Evolutionary conservation across 1,140 invertebrate genomes (phyloP).

Genomic region (Drosophila melanica): DNA sequence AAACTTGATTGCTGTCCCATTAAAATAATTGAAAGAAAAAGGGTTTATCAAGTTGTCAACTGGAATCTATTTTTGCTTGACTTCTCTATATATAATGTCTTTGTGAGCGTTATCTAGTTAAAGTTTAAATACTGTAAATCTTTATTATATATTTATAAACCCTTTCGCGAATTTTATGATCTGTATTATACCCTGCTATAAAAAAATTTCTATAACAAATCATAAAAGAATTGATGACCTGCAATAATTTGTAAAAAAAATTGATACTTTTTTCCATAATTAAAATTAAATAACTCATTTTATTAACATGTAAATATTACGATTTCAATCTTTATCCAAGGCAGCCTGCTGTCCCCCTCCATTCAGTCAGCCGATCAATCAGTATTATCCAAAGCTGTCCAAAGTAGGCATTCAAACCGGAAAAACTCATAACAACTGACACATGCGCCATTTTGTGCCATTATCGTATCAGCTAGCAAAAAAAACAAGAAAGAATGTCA

Average conservation of each 20-base stretch:
- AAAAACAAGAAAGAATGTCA: conserved; percentile 7
- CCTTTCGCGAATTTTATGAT: too few relatives aligned
- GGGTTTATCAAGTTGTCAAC: not conserved
- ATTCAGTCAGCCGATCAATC: conserved; percentile 27
- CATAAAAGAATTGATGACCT: too few relatives aligned
- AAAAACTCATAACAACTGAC: conserved; percentile 34
- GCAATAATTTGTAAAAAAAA: too few relatives aligned
- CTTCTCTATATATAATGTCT: too few relatives aligned
- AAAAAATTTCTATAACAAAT: too few relatives aligned
- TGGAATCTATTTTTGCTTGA: not conserved
- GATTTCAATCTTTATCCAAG: not conserved
- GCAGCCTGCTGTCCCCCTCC: too few relatives aligned
- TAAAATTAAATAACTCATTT: not conserved
- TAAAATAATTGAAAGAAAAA: not conserved
- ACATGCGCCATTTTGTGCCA: conserved; percentile 28
- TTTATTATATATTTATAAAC: too few relatives aligned
- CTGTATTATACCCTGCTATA: too few relatives aligned
- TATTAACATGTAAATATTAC: not conserved
- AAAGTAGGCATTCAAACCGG: conserved; percentile 11
- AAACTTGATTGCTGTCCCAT: not conserved
- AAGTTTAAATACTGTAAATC: not conserved
- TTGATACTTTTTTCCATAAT: not conserved
- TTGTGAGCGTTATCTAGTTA: not conserved
- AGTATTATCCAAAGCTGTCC: conserved; percentile 22
- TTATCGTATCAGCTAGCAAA: conserved; percentile 33